Base-by-base conservation (phyloP, 2,888 invertebrate species). In the Phytoseiulus persimilis region DNA sequence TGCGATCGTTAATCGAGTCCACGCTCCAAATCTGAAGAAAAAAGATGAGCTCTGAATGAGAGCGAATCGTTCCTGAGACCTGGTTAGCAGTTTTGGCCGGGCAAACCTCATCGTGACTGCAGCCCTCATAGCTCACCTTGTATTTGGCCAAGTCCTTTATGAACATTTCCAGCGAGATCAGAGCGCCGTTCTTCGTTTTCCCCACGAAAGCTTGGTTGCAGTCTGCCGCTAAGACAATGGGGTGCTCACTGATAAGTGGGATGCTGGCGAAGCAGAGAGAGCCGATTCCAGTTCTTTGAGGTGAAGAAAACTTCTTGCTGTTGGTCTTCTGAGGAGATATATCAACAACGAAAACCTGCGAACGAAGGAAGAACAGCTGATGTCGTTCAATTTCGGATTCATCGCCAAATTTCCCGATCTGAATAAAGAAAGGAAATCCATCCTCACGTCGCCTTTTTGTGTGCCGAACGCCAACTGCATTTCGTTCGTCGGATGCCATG, bases 391-490 rank as follows among this genome's bases (percentile, higher is more conserved):
- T 39, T 39, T 39, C 9, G 9, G 39, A 39, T 9, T 6, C n/a
- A n/a, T n/a, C n/a, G n/a, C n/a, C n/a, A n/a, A n/a, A n/a, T n/a
- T n/a, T n/a, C n/a, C n/a, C n/a, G n/a, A n/a, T n/a, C n/a, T n/a
- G n/a, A n/a, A n/a, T n/a, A n/a, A n/a, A n/a, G n/a, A n/a, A n/a
- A n/a, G n/a, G n/a, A n/a, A n/a, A n/a, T n/a, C n/a, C n/a, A n/a
- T 31, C 6, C 87, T 45, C 5, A 87, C 87, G 39, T 87, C 87
- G n/a, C 87, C 87, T 39, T 87, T 45, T 18, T 87, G 87, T 32
- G 87, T 87, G 33, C 87, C 87, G 6, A 87, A 33, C 6, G 87
- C 87, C 87, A 87, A 87, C 23, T 87, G 87, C 87, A 87, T 87
- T 87, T 87, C 87, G 18, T 87, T 87, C 11, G 87, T 87, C 33